phyloP scores from a whole-genome alignment of 2,888 invertebrate genomes.

The Selenia dentaria region DNA sequence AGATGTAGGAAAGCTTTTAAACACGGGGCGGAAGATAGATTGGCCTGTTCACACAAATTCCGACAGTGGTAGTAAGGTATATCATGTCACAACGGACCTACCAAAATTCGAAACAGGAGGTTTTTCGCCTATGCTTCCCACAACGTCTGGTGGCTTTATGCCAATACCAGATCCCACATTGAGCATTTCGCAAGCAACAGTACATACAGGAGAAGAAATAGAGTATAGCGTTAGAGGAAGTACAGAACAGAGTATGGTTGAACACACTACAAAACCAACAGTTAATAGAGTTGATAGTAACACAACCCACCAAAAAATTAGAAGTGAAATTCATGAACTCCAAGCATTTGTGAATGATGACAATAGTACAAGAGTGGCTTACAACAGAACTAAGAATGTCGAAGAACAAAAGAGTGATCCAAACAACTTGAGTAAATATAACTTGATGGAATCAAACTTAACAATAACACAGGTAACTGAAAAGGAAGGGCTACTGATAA shows the following conservation, averaged over 20 bases:
- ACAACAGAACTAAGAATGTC: slow-evolving; percentile 73
- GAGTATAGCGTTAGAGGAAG: slow-evolving; percentile 50
- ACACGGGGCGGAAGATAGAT: slow-evolving; percentile 73
- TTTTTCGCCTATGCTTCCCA: slow-evolving; percentile 90
- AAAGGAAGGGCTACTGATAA: slow-evolving; percentile 71
- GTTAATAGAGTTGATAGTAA: slow-evolving; percentile 53
- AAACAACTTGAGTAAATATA: slow-evolving; percentile 67
- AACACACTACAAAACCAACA: slow-evolving; percentile 52
- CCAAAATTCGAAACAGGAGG: slow-evolving; percentile 90
- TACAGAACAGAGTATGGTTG: slow-evolving; percentile 44
- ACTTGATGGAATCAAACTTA: slow-evolving; percentile 74
- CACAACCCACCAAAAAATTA: slow-evolving; percentile 66
- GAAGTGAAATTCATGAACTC: slow-evolving; percentile 75
- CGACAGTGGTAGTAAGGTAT: slow-evolving; percentile 55
- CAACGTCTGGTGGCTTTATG: slow-evolving; percentile 88
- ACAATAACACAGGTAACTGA: slow-evolving; percentile 74
- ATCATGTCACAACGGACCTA: slow-evolving; percentile 66
- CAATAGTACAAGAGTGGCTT: slow-evolving; percentile 70
- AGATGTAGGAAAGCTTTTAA: slow-evolving; percentile 88
- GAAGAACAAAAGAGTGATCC: slow-evolving; percentile 71
- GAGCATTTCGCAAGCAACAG: slow-evolving; percentile 48
- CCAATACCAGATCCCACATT: slow-evolving; percentile 82
- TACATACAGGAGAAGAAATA: slow-evolving; percentile 40
- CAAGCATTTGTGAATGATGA: slow-evolving; percentile 70
- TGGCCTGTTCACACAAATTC: slow-evolving; percentile 68